Evolutionary conservation across 2,797 vertebrate genomes (phyloP).

Genomic region (Acanthopagrus latus): DNA sequence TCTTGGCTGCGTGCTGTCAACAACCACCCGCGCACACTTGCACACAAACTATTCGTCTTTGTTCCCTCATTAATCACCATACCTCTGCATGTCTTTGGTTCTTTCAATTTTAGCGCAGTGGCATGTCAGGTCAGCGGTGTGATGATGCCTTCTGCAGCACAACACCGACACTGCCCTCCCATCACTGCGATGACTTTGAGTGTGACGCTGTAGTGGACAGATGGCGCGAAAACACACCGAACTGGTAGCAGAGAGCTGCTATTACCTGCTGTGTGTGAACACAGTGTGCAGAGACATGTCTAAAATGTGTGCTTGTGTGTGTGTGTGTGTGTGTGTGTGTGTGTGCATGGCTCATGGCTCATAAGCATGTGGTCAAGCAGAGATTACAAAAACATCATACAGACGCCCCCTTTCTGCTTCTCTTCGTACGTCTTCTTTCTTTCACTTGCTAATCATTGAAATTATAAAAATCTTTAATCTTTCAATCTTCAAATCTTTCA

Average conservation of each 20-base stretch:
- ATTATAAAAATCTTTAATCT: too few species aligned
- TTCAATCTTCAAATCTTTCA: too few species aligned
- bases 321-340: too few species aligned
- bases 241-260: slow-evolving; percentile 24
- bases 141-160: slow-evolving; percentile 36
- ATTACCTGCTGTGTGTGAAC: slow-evolving; percentile 41
- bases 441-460: background rate
- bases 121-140: slow-evolving; percentile 41
- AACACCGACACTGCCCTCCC: slow-evolving; percentile 13
- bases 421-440: background rate
- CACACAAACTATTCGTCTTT: slow-evolving; percentile 54
- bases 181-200: slow-evolving; percentile 29
- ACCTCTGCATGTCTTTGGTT: slow-evolving; percentile 40
- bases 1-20: slow-evolving; percentile 58
- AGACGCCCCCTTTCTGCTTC: background rate
- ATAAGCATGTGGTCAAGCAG: background rate
- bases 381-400: slow-evolving; percentile 3
- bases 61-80: slow-evolving; percentile 59
- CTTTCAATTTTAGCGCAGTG: slow-evolving; percentile 25
- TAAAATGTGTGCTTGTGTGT: background rate
- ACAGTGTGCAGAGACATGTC: slow-evolving; percentile 7
- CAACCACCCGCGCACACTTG: slow-evolving; percentile 62
- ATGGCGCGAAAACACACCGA: slow-evolving; percentile 49
- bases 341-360: slow-evolving; percentile 1
- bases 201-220: slow-evolving; percentile 34